Conservation (phyloP, 1,140 invertebrate species). For the Tetragonula clypearis region DNA sequence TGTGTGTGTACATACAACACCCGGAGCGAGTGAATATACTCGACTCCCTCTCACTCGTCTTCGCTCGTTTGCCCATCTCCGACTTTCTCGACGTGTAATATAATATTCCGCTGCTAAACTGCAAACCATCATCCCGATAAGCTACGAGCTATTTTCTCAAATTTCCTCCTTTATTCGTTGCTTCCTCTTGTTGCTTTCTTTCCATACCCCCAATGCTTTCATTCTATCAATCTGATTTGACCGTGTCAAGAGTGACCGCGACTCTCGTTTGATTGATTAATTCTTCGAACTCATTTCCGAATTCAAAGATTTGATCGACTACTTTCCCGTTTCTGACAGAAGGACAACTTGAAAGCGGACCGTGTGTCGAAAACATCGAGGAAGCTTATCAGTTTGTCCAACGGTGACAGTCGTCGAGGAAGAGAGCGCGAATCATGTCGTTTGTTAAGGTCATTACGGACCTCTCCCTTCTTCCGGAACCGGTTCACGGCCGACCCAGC, state of each 20-base stretch:
- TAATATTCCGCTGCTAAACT: background rate
- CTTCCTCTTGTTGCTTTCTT: background rate
- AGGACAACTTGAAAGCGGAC: background rate
- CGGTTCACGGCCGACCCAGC: conserved; percentile 17
- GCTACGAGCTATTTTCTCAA: background rate
- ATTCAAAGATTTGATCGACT: too few relatives aligned
- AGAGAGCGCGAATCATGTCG: conserved; percentile 57
- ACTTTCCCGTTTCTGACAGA: background rate
- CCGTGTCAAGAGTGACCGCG: background rate
- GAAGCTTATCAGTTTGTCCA: conserved; percentile 35
- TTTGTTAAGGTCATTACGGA: conserved; percentile 64
- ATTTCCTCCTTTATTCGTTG: background rate
- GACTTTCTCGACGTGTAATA: conserved; percentile 32
- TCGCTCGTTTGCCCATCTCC: conserved; percentile 22
- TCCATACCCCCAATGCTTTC: background rate
- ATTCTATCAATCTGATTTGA: background rate
- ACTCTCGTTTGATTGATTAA: background rate
- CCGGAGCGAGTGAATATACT: background rate
- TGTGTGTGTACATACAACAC: background rate
- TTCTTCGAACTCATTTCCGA: background rate
- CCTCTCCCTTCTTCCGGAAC: conserved; percentile 58
- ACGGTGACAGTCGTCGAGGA: conserved; percentile 51
- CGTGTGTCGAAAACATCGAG: background rate
- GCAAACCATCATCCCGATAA: conserved; percentile 3
- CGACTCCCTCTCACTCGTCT: conserved; percentile 20